phyloP scores from a whole-genome alignment of 2,888 invertebrate species.

The Formica aserva region DNA sequence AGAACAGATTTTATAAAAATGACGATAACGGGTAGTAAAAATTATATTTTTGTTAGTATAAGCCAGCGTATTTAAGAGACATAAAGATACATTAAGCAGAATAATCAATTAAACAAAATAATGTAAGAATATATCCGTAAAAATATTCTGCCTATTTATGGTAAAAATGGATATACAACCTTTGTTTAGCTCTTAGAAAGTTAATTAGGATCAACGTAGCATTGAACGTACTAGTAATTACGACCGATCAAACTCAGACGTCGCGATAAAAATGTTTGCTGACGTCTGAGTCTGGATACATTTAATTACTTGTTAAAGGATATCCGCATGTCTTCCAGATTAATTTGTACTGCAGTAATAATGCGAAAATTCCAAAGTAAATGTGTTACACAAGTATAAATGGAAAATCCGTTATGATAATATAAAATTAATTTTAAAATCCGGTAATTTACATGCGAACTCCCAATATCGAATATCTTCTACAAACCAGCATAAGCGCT shows the following conservation, averaged over 20 bases:
- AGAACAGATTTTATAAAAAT: slow-evolving; percentile 18
- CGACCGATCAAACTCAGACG: slow-evolving; percentile 55
- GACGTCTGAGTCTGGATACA: slow-evolving; percentile 61
- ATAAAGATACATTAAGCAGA: neutral
- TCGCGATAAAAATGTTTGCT: slow-evolving; percentile 55
- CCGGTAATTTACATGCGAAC: neutral
- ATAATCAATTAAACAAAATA: neutral
- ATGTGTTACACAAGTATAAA: neutral
- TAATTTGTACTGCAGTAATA: neutral
- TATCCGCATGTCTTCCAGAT: neutral
- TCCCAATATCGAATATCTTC: neutral
- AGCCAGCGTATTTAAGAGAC: neutral
- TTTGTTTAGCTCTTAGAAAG: neutral
- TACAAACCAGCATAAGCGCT: neutral
- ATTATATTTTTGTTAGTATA: neutral
- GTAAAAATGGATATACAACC: neutral
- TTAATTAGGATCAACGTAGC: slow-evolving; percentile 8
- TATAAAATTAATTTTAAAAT: slow-evolving; percentile 10
- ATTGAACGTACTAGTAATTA: slow-evolving; percentile 67
- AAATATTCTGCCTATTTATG: neutral
- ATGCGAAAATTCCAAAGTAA: neutral
- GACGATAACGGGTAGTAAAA: neutral
- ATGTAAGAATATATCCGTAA: neutral
- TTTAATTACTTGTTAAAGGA: slow-evolving; percentile 62
- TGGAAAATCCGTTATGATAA: neutral